Evolutionary conservation across 2,888 invertebrate species (phyloP), one percentile per base, ranked within the genome.

Genomic region (Eupeodes luniger): DNA sequence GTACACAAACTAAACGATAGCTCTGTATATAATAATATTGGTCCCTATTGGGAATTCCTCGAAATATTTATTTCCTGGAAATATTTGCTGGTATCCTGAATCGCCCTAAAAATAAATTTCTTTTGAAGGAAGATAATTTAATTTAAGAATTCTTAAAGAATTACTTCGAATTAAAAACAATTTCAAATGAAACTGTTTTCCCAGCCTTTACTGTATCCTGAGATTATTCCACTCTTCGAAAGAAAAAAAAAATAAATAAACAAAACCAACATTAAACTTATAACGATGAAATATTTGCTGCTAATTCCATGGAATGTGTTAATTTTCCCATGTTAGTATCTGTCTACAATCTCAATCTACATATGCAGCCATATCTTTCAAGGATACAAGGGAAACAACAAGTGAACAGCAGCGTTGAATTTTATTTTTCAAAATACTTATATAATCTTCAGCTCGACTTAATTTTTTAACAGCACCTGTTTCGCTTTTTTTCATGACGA

Each of bases 401-500:
- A 70, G 59, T 49, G 75, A 82, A 53, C 59, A 74, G 40, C 64
- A 74, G 40, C 40, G 44, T 57, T 47, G 51, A 84, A 57, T 81
- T 34, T 81, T 27, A 27, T 77, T 40, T 77, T 81, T 34, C 53
- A 19, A 16, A 44, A 27, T 47, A n/a, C n/a, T n/a, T n/a, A 14
- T 49, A 57, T 14, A 40, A 78, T 81, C 61, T 84, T 34, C 44
- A 72, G 72, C 40, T 61, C 49, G 34, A n/a, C 34, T 55, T 53
- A 36, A 70, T 66, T 86, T 49, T 81, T 74, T 44, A 12, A 64
- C 55, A 77, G 70, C 62, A 66, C 61, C 74, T 88, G 81, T 85
- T 88, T 81, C 74, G 81, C 81, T 19, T 88, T 88, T 88, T 88
- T 77, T 81, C 81, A 10, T 12, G 1, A 14, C 14, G 34, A 11